These are phyloP conservation scores for Sanderia malayensis DNA, from an alignment of 30 jellyfish, hydroid and myxozoan species.

Conservation along the genomic window DNA sequence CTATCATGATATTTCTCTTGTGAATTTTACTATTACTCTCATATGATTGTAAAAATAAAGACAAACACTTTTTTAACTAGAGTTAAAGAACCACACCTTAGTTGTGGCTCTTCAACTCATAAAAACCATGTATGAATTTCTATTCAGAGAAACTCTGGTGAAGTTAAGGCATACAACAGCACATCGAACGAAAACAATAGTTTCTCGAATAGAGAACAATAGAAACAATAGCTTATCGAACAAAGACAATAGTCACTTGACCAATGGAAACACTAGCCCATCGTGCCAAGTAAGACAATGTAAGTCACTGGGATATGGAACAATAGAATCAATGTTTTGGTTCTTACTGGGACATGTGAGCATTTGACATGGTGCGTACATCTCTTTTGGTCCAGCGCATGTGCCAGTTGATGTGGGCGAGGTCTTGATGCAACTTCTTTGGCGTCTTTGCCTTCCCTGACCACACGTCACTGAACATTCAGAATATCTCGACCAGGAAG, in stretches of 20 bases:
- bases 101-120: no score
- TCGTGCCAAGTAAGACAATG: background rate
- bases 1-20: no score
- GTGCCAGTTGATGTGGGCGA: conserved; percentile 45
- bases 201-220: background rate
- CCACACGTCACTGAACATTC: conserved; percentile 84
- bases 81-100: no score
- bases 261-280: background rate
- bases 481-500: conserved; percentile 71
- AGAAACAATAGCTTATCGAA: background rate
- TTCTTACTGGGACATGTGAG: conserved; percentile 71
- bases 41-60: no score
- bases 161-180: background rate
- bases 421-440: conserved; percentile 63
- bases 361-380: conserved; percentile 73
- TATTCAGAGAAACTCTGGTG: background rate
- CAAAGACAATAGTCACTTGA: background rate
- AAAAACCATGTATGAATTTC: no score
- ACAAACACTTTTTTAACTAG: no score
- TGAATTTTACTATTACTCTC: no score
- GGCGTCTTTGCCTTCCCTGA: conserved; percentile 56
- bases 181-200: background rate
- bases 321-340: background rate
- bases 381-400: conserved; percentile 72
- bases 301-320: background rate